Evolutionary conservation across 2,113 vertebrate genomes (phyloP).

Genomic region (Datnioides undecimradiatus): DNA sequence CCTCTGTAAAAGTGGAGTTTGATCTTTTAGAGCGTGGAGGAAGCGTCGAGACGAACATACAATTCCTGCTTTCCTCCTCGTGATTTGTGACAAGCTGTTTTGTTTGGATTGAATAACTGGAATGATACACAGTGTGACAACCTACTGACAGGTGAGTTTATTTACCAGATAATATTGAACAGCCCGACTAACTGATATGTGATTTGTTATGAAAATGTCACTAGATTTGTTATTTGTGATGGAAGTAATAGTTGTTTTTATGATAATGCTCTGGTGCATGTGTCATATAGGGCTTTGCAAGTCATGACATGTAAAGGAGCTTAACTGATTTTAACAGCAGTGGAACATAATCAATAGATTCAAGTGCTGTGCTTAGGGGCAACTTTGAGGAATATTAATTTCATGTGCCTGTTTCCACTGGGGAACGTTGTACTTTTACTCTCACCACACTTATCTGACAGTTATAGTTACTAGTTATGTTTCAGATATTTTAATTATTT

Average conservation of each 20-base stretch:
- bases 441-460: too few relatives aligned
- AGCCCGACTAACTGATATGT: not conserved
- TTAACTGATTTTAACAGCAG: too few relatives aligned
- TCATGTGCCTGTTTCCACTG: too few relatives aligned
- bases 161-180: not conserved
- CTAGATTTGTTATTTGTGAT: not conserved
- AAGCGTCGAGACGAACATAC: not conserved
- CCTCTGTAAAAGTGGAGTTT: conserved; percentile 78
- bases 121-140: conserved; percentile 8
- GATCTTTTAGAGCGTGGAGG: conserved; percentile 60
- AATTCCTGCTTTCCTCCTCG: not conserved
- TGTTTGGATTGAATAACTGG: conserved; percentile 22
- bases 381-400: too few relatives aligned
- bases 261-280: not conserved
- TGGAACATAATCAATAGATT: too few relatives aligned
- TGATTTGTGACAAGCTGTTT: conserved; percentile 2
- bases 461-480: too few relatives aligned
- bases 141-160: conserved; percentile 63
- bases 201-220: not conserved
- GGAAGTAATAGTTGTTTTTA: not conserved
- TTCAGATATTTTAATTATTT: too few relatives aligned
- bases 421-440: too few relatives aligned
- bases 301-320: not conserved
- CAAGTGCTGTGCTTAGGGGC: too few relatives aligned
- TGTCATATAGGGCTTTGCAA: not conserved